Base-by-base conservation (phyloP, 2,888 invertebrate genomes). In the Argyresthia goedartella region DNA sequence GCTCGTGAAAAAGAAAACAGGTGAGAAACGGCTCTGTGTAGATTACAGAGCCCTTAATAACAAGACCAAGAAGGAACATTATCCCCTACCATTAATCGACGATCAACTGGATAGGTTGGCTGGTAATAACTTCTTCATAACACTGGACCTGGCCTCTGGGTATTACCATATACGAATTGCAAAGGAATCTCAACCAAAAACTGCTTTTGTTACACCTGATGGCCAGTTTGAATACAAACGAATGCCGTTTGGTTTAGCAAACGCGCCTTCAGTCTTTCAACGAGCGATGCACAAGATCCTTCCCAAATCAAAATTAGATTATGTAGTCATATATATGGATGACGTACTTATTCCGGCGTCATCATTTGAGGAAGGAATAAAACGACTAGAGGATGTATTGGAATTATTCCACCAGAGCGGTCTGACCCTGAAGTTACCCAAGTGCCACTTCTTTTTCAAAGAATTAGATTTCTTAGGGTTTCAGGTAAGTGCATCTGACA, bases 391-490 rank as follows among this genome's bases (percentile, higher is more conserved):
- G 10, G 34, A 50, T 6, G 33, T 50, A 11, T 9, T 50, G 4
- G 10, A 1, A 9, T 6, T 42, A 67, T 69, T 52, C 62, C 55
- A 63, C 54, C 61, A 57, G 13, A 62, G 13, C 53, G 45, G 54
- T 2, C 49, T 63, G 0, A 67, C 66, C 0, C 25, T 69, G 0
- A 64, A 63, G 25, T 10, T 64, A 1, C 39, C 16, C 0, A 70
- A 71, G 46, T 69, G 66, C 51, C 8, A 53, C 14, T 66, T 65
- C 35, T 64, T 65, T 13, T 53, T 44, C 1, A 50, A 55, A 0
- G 39, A 54, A 8, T 50, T 69, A 3, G 66, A 66, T 4, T 65
- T 56, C 43, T 35, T 64, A 7, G 64, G 67, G 0, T 65, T 59
- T 44, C 55, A 67, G 13, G 58, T 66, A 0, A 54, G 52, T 4